Conservation (phyloP, 2,888 invertebrate species). For the Aporophyla nigra region DNA sequence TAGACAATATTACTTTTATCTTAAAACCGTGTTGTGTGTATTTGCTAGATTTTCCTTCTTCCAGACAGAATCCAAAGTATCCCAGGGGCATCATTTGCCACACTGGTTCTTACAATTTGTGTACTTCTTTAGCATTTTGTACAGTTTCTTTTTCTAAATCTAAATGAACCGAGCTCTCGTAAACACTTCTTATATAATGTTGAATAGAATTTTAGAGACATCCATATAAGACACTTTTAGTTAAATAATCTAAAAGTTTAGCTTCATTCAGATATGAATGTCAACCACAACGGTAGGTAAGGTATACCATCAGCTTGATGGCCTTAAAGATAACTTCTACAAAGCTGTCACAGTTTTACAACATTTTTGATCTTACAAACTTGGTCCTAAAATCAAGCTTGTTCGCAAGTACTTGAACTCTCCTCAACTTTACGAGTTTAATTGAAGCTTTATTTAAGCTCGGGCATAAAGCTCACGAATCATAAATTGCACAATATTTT, state of each 20-base stretch:
- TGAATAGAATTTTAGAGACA: background rate
- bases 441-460: constrained; percentile 39
- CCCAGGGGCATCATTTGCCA: constrained; percentile 29
- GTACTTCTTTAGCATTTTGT: constrained; percentile 2
- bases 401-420: constrained; percentile 2
- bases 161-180: background rate
- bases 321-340: constrained; percentile 7
- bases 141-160: constrained; percentile 3
- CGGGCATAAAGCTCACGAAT: constrained; percentile 35
- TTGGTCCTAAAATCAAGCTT: constrained; percentile 24
- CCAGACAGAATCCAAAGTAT: constrained; percentile 24
- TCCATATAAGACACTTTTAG: background rate
- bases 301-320: background rate
- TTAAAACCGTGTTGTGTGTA: constrained; percentile 16
- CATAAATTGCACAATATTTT: constrained; percentile 54
- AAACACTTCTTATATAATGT: background rate
- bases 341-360: constrained; percentile 30
- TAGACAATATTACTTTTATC: background rate
- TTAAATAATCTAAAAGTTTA: background rate
- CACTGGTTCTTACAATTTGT: constrained; percentile 21
- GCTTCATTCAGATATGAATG: background rate
- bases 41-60: constrained; percentile 24
- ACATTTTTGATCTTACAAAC: constrained; percentile 12
- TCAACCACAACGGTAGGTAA: background rate
- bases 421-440: constrained; percentile 27